Evolutionary conservation across 2,888 invertebrate genomes (phyloP), one percentile per base, ranked within the genome.

Genomic region (Eupithecia insigniata): DNA sequence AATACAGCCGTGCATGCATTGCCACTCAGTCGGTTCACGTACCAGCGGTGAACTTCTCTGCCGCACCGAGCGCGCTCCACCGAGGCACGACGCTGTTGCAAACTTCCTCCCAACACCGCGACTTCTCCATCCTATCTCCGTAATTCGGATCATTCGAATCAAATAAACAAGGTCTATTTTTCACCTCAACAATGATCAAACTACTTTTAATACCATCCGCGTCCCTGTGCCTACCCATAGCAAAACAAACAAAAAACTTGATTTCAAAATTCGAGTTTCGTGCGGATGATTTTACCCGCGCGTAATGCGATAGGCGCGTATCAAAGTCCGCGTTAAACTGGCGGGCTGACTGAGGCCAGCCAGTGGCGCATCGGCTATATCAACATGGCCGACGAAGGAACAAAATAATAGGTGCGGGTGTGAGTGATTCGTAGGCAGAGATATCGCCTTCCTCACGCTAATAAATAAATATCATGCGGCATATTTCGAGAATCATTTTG

Each of bases 281-380:
- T 85, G 84, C 85, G 85, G 81, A 80, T 83, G 74, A 80, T 84
- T 86, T 83, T 82, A 82, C 77, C 80, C 81, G 82, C 83, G 85
- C 83, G 74, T 79, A 81, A 69, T 79, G 85, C 87, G 87, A 78
- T 84, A 82, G 83, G 82, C 85, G 85, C 90, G 90, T 88, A 83
- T 84, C 89, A 87, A 83, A 81, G 92, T 83, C 90, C 91, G 93
- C 92, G 92, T 87, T 83, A 90, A 89, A 93, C 93, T 92, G 93
- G 89, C 92, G 90, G 85, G 87, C 80, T 74, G 80, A 83, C 39
- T 39, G 43, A 43, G 43, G 86, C 85, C 43, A 81, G 82, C 79
- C 82, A 81, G 82, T 84, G 83, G 84, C 87, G 86, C 87, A 85
- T 83, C 86, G 81, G 76, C 83, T 60, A 64, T 64, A 64, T 39